These are phyloP conservation scores for Drosophila greeni DNA, from an alignment of 2,888 invertebrate genomes.

Conservation along the genomic window DNA sequence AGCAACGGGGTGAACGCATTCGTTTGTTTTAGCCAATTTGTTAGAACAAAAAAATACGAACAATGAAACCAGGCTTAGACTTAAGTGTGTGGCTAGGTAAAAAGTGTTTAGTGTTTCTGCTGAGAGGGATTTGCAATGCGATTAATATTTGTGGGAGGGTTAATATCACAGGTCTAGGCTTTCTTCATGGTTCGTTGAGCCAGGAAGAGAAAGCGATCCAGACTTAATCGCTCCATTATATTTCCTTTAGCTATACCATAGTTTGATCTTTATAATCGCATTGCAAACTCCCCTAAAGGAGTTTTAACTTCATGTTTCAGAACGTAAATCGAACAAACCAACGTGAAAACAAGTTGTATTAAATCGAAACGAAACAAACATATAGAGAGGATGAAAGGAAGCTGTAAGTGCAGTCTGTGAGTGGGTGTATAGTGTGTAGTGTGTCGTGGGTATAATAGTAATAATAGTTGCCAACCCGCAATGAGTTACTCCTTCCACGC, in stretches of 20 bases:
- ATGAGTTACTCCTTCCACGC: constrained; percentile 90
- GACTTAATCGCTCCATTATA: too few species aligned
- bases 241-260: too few species aligned
- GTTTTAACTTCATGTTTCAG: neutral
- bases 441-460: constrained; percentile 50
- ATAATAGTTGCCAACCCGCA: constrained; percentile 83
- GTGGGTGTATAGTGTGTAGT: neutral
- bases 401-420: constrained; percentile 10
- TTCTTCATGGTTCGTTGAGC: neutral
- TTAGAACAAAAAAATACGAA: constrained; percentile 16
- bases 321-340: constrained; percentile 35
- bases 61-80: constrained; percentile 14
- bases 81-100: constrained; percentile 2
- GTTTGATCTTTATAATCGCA: too few species aligned
- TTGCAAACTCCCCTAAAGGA: neutral
- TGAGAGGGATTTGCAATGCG: neutral
- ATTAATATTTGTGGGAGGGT: neutral
- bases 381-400: constrained; percentile 13
- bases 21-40: constrained; percentile 40
- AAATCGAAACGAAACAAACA: constrained; percentile 30
- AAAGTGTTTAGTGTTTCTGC: neutral
- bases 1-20: constrained; percentile 24
- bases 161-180: neutral
- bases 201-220: neutral
- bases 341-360: constrained; percentile 23